Evolutionary conservation across 2,113 vertebrate species (phyloP), one percentile per base, ranked within the genome.

Genomic region (Plotosus lineatus): DNA sequence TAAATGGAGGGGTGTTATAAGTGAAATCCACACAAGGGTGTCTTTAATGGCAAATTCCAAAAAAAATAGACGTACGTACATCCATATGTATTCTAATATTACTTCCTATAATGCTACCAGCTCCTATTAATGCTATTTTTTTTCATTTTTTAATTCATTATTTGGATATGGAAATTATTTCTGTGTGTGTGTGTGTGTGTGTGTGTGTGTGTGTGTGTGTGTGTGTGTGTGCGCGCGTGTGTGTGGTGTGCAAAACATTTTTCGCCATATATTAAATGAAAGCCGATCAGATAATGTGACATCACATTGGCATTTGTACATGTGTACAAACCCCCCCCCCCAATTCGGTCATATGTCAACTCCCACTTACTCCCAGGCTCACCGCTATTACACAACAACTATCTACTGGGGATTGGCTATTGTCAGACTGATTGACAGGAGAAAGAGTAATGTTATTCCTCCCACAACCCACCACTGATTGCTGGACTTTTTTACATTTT

Each of bases 1-100:
- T 90, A 85, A 89, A 86, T 90, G 81, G 89, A 87, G 71, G 86
- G 82, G 85, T 89, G 89, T 90, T 88, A 87, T 88, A 79, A 84
- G 82, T 68, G 50, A 46, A 79, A 91, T 87, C 85, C 89, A 91
- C 86, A 83, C 76, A 6, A 6, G 84, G 87, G 83, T 89, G 87
- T 79, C 83, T 23, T 71, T 84, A 89, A 89, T 87, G 89, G 84
- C 51, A 85, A 78, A 77, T 86, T 87, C 86, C 90, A 86, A 90
- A 90, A 90, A n/a, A n/a, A n/a, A n/a, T n/a, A n/a, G n/a, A n/a
- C n/a, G n/a, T n/a, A n/a, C n/a, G n/a, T n/a, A n/a, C n/a, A n/a
- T n/a, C n/a, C n/a, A n/a, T n/a, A n/a, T n/a, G n/a, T n/a, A n/a
- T n/a, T n/a, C n/a, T n/a, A n/a, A n/a, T n/a, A n/a, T n/a, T n/a